Base-by-base conservation (phyloP, 2,888 invertebrate genomes). In the Rhyacophila evoluta region DNA sequence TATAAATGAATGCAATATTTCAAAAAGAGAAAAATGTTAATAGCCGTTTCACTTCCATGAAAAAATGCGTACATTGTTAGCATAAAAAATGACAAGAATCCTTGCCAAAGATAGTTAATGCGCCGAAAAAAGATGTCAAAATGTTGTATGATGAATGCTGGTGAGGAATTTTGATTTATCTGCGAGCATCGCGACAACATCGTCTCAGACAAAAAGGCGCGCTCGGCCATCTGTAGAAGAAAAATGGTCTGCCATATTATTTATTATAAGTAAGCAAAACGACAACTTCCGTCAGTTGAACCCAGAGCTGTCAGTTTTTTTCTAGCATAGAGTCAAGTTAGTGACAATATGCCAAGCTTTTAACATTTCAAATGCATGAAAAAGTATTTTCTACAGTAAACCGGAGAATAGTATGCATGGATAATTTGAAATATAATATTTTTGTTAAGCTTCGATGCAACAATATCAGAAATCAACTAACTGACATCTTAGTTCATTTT, bases 221-320 rank as follows among this genome's bases (percentile, higher is more conserved):
- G 55, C 55, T 55, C 55, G 55, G 55, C 55, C 55, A 55, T 55
- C 55, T 55, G 55, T 55, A 55, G 19, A 55, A 55, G 55, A 55
- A 55, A 55, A 55, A 55, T 55, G 15, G 55, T 19, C 5, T 19
- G 55, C 19, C 19, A 55, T 55, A 55, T 55, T 55, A 33, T 33
- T 33, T 33, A 33, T 33, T 33, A 33, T 33, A 33, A 33, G 29
- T 33, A 33, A 6, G 29, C 19, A 55, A 55, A 19, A 55, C 19
- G 55, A 55, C 55, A 55, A 19, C 25, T 55, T 19, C 55, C 19
- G 55, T 55, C 55, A 55, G 25, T 10, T 10, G 25, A 55, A 25
- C 55, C 55, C 55, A 10, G 55, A 19, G 15, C 55, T 19, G 55
- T 55, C 55, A 55, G 55, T 55, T 55, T 55, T 55, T 55, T 55